phyloP scores from a whole-genome alignment of 2,888 invertebrate species.

The Eledona agricola region DNA sequence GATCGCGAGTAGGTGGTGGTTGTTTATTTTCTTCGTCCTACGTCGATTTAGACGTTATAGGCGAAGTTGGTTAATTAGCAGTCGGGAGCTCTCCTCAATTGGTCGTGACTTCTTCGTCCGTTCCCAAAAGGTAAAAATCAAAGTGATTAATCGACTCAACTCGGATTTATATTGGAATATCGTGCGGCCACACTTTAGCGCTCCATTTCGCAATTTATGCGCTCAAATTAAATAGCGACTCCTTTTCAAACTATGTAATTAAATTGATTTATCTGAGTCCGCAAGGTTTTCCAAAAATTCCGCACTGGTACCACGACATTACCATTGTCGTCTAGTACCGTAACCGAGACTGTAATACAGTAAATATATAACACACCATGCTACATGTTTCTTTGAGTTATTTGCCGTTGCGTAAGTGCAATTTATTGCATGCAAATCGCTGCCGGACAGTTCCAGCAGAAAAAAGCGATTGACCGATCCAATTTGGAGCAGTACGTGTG shows the following conservation, averaged over 20 bases:
- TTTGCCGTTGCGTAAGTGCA: conserved; percentile 3
- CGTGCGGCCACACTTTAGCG: conserved; percentile 10
- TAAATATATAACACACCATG: too few species aligned
- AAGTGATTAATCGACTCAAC: conserved; percentile 11
- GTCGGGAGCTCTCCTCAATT: conserved; percentile 4
- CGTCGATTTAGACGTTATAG: conserved; percentile 24
- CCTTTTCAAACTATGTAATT: conserved; percentile 28
- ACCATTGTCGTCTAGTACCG: too few species aligned
- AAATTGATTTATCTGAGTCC: too few species aligned
- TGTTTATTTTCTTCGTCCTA: conserved; percentile 10
- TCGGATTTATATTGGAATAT: conserved; percentile 25
- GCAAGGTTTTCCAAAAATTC: too few species aligned
- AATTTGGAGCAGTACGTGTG: neutral
- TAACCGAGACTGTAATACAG: too few species aligned
- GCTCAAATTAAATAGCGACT: conserved; percentile 28
- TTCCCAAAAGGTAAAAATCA: conserved; percentile 5
- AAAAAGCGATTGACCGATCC: neutral
- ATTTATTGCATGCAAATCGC: neutral
- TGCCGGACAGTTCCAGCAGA: neutral
- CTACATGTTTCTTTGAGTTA: conserved; percentile 10
- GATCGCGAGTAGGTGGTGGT: neutral
- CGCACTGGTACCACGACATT: too few species aligned
- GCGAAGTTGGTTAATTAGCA: conserved; percentile 13
- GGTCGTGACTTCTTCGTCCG: conserved; percentile 6
- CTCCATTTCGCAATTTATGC: conserved; percentile 18